These are phyloP conservation scores for Heteractis magnifica DNA, from an alignment of 92 coral and sea anemone species.

Conservation along the genomic window DNA sequence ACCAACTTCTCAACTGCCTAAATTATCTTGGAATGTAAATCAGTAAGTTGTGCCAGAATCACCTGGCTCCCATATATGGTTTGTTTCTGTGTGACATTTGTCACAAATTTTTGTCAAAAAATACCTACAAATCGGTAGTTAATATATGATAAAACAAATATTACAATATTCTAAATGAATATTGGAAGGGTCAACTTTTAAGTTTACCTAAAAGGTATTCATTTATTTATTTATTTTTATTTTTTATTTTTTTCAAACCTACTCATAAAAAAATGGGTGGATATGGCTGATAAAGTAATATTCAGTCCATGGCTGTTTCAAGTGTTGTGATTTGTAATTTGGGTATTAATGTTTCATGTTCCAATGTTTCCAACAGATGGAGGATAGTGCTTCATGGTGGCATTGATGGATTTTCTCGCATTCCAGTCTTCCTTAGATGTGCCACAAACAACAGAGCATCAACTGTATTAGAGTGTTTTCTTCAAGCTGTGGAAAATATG, in stretches of 20 bases:
- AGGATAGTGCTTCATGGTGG: no score
- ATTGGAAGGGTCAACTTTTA: background rate
- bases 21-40: no score
- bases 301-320: no score
- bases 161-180: background rate
- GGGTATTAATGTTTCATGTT: background rate
- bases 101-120: no score
- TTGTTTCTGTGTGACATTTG: background rate
- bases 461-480: conserved; percentile 7
- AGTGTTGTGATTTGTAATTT: background rate
- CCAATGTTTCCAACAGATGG: no score
- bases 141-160: background rate
- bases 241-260: no score
- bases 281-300: no score
- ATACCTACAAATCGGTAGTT: background rate
- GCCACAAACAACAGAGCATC: conserved; percentile 7
- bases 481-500: conserved; percentile 9
- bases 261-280: no score
- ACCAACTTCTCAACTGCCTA: no score
- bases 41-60: background rate
- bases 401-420: conserved; percentile 12
- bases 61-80: background rate
- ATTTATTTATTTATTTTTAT: no score
- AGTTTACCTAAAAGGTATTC: background rate
- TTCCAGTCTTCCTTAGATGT: conserved; percentile 7